Conservation (phyloP, 2,797 vertebrate genomes). For the Epinephelus awoara region DNA sequence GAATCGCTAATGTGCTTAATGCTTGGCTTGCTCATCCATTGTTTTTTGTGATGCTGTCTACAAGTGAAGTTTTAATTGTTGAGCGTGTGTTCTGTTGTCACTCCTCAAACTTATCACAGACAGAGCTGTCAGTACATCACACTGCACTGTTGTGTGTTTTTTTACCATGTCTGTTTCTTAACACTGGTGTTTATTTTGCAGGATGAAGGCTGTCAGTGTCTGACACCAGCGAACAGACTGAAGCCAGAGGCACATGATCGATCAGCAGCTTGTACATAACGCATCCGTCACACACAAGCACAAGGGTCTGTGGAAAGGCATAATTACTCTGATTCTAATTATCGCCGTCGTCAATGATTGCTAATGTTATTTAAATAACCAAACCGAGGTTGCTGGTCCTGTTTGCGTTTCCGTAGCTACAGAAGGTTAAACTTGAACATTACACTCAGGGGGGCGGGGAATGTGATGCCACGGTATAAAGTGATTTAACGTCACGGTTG, state of each 20-base stretch:
- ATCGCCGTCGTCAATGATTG: constrained; percentile 63
- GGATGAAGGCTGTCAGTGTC: constrained; percentile 64
- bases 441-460: constrained; percentile 86
- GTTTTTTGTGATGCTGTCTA: neutral
- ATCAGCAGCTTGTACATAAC: constrained; percentile 84
- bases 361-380: constrained; percentile 85
- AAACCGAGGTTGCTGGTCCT: constrained; percentile 77
- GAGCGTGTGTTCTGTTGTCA: neutral
- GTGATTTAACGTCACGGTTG: constrained; percentile 67
- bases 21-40: neutral
- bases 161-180: constrained; percentile 5
- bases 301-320: constrained; percentile 76
- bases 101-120: neutral
- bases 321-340: constrained; percentile 76
- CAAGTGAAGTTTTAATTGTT: neutral
- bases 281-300: constrained; percentile 76
- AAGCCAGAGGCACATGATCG: constrained; percentile 60
- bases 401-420: constrained; percentile 78
- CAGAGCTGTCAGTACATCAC: constrained; percentile 8
- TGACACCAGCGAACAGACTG: constrained; percentile 41
- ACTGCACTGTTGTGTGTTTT: constrained; percentile 10
- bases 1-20: neutral
- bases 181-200: constrained; percentile 49
- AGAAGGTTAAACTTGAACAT: constrained; percentile 87
- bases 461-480: constrained; percentile 71